phyloP scores from a whole-genome alignment of 2,888 invertebrate species.

The Coremacera marginata region DNA sequence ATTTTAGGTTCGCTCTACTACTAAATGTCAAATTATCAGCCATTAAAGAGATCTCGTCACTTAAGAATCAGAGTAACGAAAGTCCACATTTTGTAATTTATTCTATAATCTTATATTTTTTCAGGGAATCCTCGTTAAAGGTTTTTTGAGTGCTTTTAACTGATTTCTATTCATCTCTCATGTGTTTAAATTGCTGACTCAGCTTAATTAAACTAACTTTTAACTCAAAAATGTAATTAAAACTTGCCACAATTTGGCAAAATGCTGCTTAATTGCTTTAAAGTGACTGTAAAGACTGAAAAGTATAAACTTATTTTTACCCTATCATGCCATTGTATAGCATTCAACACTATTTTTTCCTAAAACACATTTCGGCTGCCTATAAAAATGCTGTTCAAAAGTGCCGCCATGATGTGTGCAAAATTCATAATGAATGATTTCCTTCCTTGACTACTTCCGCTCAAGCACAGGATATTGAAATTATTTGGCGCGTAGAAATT shows the following conservation, averaged over 20 bases:
- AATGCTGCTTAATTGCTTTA: background rate
- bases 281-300: background rate
- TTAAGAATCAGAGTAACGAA: too few species aligned
- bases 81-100: too few species aligned
- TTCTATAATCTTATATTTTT: too few species aligned
- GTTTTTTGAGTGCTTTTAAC: too few species aligned
- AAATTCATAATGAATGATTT: constrained; percentile 20
- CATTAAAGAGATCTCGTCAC: too few species aligned
- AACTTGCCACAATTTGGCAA: background rate
- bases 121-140: too few species aligned
- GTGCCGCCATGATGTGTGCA: constrained; percentile 23
- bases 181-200: background rate
- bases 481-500: background rate
- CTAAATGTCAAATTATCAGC: too few species aligned
- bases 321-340: too few species aligned
- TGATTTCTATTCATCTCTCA: too few species aligned
- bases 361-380: background rate
- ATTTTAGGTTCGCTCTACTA: too few species aligned
- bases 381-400: background rate
- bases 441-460: constrained; percentile 13
- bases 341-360: background rate
- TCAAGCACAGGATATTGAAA: background rate
- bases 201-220: background rate
- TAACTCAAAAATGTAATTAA: constrained; percentile 7
- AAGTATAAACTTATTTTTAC: too few species aligned